Base-by-base conservation (phyloP, 2,888 invertebrate genomes). In the Priocnemis perturbator region DNA sequence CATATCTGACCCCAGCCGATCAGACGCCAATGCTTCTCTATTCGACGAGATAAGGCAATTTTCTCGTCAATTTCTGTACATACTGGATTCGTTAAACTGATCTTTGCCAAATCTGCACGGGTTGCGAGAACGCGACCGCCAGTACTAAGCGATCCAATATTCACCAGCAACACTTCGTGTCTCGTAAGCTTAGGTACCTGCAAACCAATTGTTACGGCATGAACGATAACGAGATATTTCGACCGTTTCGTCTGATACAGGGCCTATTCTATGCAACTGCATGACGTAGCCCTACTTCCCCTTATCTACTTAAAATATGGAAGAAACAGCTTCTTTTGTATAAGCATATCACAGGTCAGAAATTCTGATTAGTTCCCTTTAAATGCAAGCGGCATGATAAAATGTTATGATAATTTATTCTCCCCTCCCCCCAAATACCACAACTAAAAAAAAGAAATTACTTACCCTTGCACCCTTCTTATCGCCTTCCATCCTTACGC, bases 1-100 rank as follows among this genome's bases (percentile, higher is more conserved):
- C 97, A 94, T 90, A 99, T 99, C 90, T 98, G 97, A 82, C 99
- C 99, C 99, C 99, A 99, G 82, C 99, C 99, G 89, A 99, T 99
- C 88, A 99, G 94, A 90, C 99, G 95, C 99, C 99, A 99, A 92
- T 99, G 99, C 90, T 99, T 99, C 86, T 99, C 99, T 52, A 99
- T 98, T 90, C 99, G 94, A 88, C 99, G 93, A 89, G 98, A 98
- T 57, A 99, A 93, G n/a, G 99, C 99, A 84, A 99, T 99, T 89
- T 99, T 99, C 90, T 99, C 99, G 62, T 98, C 98, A 71, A 97
- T 94, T 90, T 99, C 99, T 11, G 99, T 99, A 90, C 99, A 99
- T 5, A 99, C 99, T 0, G 99, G 99, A 90, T 96, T 98, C 23
- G 97, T 98, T 67, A 99, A 92, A 60, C 96, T 95, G 79, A 99